Evolutionary conservation across 92 coral and sea anemone genomes (phyloP).

Genomic region (Porites evermanni): DNA sequence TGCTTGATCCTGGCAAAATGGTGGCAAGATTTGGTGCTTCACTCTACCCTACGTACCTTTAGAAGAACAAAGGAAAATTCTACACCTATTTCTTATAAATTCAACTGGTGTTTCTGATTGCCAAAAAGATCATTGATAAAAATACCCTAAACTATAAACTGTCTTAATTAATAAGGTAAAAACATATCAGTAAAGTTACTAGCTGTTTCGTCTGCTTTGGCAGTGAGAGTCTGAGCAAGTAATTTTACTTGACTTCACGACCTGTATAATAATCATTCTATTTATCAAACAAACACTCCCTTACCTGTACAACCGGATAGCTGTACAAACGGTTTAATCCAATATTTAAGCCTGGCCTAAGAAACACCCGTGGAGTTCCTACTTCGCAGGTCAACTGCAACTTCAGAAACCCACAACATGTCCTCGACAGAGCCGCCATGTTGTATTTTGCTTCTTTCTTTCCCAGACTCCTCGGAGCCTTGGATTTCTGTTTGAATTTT

Average conservation of each 20-base stretch:
- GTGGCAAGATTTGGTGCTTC: too few species aligned
- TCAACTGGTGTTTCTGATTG: not conserved
- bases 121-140: not conserved
- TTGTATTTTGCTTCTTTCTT: slow-evolving; percentile 8
- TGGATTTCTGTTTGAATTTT: not conserved
- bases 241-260: too few species aligned
- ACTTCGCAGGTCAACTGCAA: slow-evolving; percentile 11
- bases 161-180: not conserved
- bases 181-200: not conserved
- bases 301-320: slow-evolving; percentile 66
- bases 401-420: slow-evolving; percentile 78
- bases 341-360: slow-evolving; percentile 6
- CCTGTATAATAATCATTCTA: too few species aligned
- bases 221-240: too few species aligned
- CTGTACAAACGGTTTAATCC: slow-evolving; percentile 24
- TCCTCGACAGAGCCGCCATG: slow-evolving; percentile 75
- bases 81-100: not conserved
- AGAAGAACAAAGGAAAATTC: not conserved
- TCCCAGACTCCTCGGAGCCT: not conserved
- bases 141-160: not conserved
- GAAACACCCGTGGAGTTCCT: slow-evolving; percentile 18
- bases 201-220: not conserved
- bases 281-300: not conserved
- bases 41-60: too few species aligned
- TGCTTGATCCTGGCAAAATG: too few species aligned